Conservation (phyloP, 2,888 invertebrate species). For the Leptothorax acervorum region DNA sequence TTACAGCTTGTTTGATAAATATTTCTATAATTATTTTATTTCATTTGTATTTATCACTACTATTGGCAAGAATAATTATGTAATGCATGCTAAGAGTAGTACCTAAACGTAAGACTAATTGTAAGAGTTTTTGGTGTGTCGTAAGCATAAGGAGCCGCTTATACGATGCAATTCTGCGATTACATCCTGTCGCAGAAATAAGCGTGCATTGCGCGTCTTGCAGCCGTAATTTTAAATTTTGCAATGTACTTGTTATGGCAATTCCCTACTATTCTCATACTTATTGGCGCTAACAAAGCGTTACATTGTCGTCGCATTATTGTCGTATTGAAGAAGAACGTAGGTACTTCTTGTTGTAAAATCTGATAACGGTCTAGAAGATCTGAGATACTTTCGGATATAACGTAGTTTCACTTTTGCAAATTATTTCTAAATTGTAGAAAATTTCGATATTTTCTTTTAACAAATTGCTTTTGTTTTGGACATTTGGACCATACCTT, state of each 20-base stretch:
- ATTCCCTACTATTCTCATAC: not conserved
- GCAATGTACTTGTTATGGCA: not conserved
- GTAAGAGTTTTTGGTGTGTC: not conserved
- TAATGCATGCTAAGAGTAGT: not conserved
- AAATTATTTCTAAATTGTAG: not conserved
- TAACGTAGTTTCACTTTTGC: not conserved
- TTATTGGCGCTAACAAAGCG: not conserved
- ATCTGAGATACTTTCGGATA: not conserved
- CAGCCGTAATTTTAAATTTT: slow-evolving; percentile 17
- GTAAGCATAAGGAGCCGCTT: not conserved
- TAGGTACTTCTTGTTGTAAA: not conserved
- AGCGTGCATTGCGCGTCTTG: not conserved
- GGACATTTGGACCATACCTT: no score
- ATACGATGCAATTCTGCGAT: not conserved
- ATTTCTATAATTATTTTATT: slow-evolving; percentile 7
- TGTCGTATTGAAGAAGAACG: not conserved
- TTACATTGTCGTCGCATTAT: not conserved
- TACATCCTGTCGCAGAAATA: not conserved
- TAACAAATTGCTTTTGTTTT: not conserved
- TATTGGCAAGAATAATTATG: not conserved
- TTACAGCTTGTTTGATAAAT: not conserved
- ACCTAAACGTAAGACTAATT: no score
- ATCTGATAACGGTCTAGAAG: not conserved
- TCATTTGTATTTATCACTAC: not conserved
- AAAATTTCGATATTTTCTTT: not conserved